These are phyloP conservation scores for Conchocele bisecta DNA, from an alignment of 2,888 invertebrate species.

Conservation along the genomic window DNA sequence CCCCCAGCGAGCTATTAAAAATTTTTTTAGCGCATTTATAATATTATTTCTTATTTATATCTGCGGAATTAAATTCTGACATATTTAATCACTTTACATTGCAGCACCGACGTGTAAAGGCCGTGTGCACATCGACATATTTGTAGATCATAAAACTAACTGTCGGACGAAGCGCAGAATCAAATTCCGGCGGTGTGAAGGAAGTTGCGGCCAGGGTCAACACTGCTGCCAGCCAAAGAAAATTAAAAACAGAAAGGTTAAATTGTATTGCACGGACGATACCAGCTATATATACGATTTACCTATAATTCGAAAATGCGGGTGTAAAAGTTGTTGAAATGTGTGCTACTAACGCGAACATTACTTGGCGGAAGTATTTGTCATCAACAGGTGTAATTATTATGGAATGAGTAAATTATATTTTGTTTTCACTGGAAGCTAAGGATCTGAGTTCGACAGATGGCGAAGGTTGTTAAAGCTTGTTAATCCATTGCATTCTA, in stretches of 20 bases:
- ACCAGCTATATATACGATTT: slow-evolving; percentile 97
- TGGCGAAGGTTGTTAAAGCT: too few relatives aligned
- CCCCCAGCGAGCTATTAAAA: too few relatives aligned
- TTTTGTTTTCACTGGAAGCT: too few relatives aligned
- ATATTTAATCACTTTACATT: slow-evolving; percentile 63
- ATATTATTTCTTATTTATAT: too few relatives aligned
- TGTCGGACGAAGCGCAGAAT: slow-evolving; percentile 95
- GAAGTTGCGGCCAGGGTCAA: slow-evolving; percentile 87
- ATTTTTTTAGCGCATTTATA: too few relatives aligned
- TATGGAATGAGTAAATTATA: too few relatives aligned
- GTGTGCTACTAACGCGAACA: too few relatives aligned
- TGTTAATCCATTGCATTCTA: too few relatives aligned
- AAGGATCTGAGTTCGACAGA: too few relatives aligned
- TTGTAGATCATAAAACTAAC: slow-evolving; percentile 90
- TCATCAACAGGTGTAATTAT: too few relatives aligned
- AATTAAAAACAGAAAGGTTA: slow-evolving; percentile 96
- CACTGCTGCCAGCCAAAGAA: slow-evolving; percentile 94
- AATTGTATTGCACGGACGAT: slow-evolving; percentile 94
- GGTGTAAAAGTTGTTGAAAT: slow-evolving; percentile 86
- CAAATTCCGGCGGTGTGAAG: slow-evolving; percentile 93
- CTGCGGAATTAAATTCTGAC: too few relatives aligned
- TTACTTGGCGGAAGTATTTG: too few relatives aligned
- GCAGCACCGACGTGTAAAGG: slow-evolving; percentile 91
- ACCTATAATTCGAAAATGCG: slow-evolving; percentile 98
- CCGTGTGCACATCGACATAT: slow-evolving; percentile 94